A percentile compares a stretch with the other conserved stretches of the same genome.
Evolutionary conservation across 1,140 invertebrate species (phyloP).

Genomic region (Belonocnema kinseyi): DNA sequence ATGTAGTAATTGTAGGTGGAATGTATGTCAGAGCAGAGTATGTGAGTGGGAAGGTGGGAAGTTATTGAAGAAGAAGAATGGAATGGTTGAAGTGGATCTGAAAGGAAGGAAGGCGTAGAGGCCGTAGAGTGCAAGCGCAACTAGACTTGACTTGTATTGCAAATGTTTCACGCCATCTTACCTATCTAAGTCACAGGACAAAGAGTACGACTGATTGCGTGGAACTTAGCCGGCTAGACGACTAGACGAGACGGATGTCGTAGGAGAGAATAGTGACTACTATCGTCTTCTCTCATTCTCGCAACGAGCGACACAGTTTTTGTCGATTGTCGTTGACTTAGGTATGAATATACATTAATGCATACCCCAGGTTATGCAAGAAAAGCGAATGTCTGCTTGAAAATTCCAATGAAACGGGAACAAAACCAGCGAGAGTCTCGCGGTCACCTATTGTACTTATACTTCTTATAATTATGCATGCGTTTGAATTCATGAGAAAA

Average conservation of each 20-base stretch:
- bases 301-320: not conserved
- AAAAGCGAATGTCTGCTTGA: slow-evolving; percentile 21
- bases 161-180: slow-evolving; percentile 48
- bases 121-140: not conserved
- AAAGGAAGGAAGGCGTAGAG: slow-evolving; percentile 1
- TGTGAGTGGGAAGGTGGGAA: not conserved
- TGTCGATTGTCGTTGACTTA: slow-evolving; percentile 1
- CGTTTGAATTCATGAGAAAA: not conserved
- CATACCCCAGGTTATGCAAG: slow-evolving; percentile 1
- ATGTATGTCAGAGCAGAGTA: slow-evolving; percentile 2
- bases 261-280: slow-evolving; percentile 1
- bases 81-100: slow-evolving; percentile 14
- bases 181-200: slow-evolving; percentile 49
- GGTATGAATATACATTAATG: not conserved
- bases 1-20: slow-evolving; percentile 4
- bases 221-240: slow-evolving; percentile 23
- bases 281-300: too few relatives aligned
- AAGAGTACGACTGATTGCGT: slow-evolving; percentile 42
- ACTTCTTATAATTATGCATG: not conserved
- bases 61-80: not conserved
- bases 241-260: slow-evolving; percentile 41
- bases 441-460: not conserved
- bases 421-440: not conserved
- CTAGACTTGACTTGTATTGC: slow-evolving; percentile 12
- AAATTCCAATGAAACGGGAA: slow-evolving; percentile 30